Evolutionary conservation across 92 coral and sea anemone genomes (phyloP), one percentile per base, ranked within the genome.

Genomic region (Nematostella vectensis): DNA sequence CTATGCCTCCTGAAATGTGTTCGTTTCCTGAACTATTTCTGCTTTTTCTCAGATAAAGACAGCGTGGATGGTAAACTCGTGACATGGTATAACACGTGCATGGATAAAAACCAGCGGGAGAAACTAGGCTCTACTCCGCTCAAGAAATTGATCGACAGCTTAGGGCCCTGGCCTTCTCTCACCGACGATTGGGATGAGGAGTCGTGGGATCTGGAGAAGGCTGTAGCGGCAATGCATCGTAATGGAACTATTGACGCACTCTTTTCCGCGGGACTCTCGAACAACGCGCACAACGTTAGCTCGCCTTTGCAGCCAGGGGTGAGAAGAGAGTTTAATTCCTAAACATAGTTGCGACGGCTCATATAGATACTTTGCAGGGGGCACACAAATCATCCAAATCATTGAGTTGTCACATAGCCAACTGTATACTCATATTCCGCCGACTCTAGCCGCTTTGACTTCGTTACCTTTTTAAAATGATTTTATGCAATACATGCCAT

Each of bases 1-100:
- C n/a, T n/a, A n/a, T n/a, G n/a, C n/a, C n/a, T n/a, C n/a, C n/a
- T n/a, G n/a, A n/a, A n/a, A n/a, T n/a, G n/a, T n/a, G n/a, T n/a
- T n/a, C n/a, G n/a, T n/a, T n/a, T n/a, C n/a, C n/a, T n/a, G n/a
- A n/a, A n/a, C n/a, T n/a, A n/a, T n/a, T n/a, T n/a, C 40, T 15
- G 6, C 15, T 33, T 33, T 15, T 33, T 15, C 15, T 15, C 40
- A 33, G 40, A 33, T 6, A 67, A 60, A 39, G 42, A 68, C 43
- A 68, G 69, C 36, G 71, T 66, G 10, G 23, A 59, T 36, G 62
- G 40, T 36, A 76, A 68, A 36, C 83, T 78, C 4, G 71, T 66
- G 59, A 66, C 80, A 71, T 85, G 86, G 79, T 85, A 80, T 33
- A 60, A 83, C 0, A 68, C 88, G 0, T 85, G 95, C 29, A 16